phyloP scores from a whole-genome alignment of 1,140 invertebrate species.

The Drosophila parvula region DNA sequence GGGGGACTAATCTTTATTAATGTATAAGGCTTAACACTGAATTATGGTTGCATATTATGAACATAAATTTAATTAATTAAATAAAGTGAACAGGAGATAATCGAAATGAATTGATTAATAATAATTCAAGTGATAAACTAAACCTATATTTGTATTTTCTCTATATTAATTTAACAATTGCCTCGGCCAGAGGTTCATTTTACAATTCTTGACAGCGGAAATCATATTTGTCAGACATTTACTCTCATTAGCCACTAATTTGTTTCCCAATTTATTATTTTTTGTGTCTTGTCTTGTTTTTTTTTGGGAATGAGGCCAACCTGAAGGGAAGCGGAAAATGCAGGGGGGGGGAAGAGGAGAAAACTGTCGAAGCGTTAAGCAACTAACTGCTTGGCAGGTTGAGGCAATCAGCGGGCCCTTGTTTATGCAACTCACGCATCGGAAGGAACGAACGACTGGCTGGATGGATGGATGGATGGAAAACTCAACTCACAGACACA shows the following conservation, averaged over 20 bases:
- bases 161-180: not conserved
- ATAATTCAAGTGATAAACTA: too few species aligned
- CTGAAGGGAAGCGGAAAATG: constrained; percentile 46
- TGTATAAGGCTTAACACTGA: not conserved
- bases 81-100: not conserved
- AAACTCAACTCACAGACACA: constrained; percentile 55
- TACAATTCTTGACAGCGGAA: constrained; percentile 45
- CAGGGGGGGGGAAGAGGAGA: not conserved
- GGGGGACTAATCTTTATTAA: not conserved
- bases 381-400: constrained; percentile 41
- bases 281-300: constrained; percentile 1
- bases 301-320: constrained; percentile 64
- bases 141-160: too few species aligned
- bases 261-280: constrained; percentile 29
- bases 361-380: constrained; percentile 78
- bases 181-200: not conserved
- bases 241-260: constrained; percentile 74
- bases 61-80: not conserved
- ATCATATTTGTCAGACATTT: constrained; percentile 59
- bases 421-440: constrained; percentile 74
- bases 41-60: not conserved
- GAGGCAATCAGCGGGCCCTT: constrained; percentile 63
- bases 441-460: constrained; percentile 8
- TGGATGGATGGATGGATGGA: too few species aligned
- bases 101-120: not conserved